Evolutionary conservation across 2,113 vertebrate genomes (phyloP), one percentile per base, ranked within the genome.

Genomic region (Neolamprologus kungweensis): DNA sequence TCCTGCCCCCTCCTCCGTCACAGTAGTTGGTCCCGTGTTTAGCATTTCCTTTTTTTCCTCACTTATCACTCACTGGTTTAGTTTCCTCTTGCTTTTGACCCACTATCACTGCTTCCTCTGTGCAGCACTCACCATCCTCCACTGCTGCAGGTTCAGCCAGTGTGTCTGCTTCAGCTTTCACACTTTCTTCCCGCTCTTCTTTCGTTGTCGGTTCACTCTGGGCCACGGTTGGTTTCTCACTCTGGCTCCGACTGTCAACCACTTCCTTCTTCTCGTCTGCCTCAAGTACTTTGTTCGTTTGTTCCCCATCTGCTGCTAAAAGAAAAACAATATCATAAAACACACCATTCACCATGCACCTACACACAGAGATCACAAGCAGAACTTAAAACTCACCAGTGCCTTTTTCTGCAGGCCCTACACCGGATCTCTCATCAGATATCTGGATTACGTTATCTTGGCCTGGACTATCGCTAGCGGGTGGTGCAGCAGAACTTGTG

Each of bases 11-110:
- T 68, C 33, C 60, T 68, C 60, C 1, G 63, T 96, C 95, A 96
- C 95, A 95, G 95, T 95, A 94, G 93, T 94, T 95, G 94, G 95
- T 95, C 95, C 95, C 91, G 3, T 85, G 28, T 92, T 92, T 82
- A 83, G 86, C 73, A 37, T 85, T 50, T 82, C 85, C n/a, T 35
- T 71, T 11, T 60, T 35, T 63, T 85, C 57, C 57, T 71, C 87
- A 94, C 89, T 95, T 91, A 60, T 92, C 83, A 63, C 40, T 82
- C 42, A 19, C 47, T 50, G 80, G 68, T 57, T 63, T 84, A 17
- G 75, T 75, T 89, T 88, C 88, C 58, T 93, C 88, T 94, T 85
- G 63, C 68, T 94, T 90, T 33, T 86, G 57, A 92, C 7, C 79
- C 26, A 85, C 82, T 54, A 14, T 81, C 40, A 28, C 57, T 9